These are phyloP conservation scores for Mesembrinibis cayennensis DNA, from an alignment of 2,113 vertebrate species.

Conservation along the genomic window DNA sequence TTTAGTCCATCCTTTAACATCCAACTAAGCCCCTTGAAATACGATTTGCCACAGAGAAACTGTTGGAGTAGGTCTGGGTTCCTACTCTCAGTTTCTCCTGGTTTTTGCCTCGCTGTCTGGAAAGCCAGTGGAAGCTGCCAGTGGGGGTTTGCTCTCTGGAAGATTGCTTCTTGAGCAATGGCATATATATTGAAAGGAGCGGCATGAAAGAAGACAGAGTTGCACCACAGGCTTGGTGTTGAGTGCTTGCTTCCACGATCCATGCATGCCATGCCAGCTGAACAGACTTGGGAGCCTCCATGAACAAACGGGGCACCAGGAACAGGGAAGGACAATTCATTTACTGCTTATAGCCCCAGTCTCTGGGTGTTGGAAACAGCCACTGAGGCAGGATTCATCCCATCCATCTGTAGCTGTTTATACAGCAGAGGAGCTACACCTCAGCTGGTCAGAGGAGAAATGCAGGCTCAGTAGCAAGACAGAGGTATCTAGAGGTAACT, in stretches of 20 bases:
- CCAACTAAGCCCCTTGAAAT: background rate
- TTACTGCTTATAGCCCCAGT: background rate
- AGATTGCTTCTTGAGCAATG: background rate
- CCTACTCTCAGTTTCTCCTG: background rate
- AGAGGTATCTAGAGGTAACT: background rate
- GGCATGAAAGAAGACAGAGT: background rate
- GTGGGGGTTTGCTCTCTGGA: background rate
- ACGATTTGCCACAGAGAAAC: background rate
- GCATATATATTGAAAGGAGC: background rate
- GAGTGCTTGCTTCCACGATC: fast-evolving
- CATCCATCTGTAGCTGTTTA: background rate
- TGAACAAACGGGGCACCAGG: background rate
- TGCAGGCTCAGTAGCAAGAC: background rate
- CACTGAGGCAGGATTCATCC: background rate
- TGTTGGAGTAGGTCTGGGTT: background rate
- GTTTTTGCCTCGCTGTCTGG: background rate
- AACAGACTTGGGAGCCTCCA: background rate
- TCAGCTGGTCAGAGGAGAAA: background rate
- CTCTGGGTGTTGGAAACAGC: background rate
- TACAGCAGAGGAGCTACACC: background rate
- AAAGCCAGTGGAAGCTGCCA: background rate
- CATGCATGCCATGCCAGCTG: background rate
- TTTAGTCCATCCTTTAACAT: background rate
- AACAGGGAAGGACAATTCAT: background rate
- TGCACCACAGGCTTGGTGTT: background rate